These are phyloP conservation scores for Tylochromis polylepis DNA, from an alignment of 2,113 vertebrate species.

Conservation along the genomic window DNA sequence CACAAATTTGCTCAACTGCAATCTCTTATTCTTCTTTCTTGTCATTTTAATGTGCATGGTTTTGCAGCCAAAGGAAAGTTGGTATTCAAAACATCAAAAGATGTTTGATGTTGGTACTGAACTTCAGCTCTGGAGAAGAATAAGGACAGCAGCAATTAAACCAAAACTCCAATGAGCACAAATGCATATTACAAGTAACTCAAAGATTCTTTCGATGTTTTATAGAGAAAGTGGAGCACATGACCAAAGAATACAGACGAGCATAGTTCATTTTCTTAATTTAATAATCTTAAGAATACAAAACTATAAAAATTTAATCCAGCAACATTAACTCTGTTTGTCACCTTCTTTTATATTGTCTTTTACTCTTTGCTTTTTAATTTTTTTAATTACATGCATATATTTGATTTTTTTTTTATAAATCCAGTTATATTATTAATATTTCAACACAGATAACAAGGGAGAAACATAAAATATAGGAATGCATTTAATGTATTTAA, in stretches of 20 bases:
- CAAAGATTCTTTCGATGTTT: not conserved
- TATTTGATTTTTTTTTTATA: not conserved
- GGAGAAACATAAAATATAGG: not conserved
- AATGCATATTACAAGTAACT: not conserved
- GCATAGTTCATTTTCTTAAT: not conserved
- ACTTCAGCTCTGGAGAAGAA: not conserved
- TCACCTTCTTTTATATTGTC: not conserved
- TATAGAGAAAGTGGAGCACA: not conserved
- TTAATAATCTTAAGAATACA: not conserved
- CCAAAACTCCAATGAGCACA: not conserved
- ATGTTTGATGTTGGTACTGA: not conserved
- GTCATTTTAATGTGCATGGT: not conserved
- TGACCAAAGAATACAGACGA: rapidly evolving
- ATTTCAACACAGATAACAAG: not conserved
- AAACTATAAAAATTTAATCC: not conserved
- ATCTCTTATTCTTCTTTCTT: not conserved
- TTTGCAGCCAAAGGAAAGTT: not conserved
- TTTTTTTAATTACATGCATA: not conserved
- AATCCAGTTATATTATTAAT: not conserved
- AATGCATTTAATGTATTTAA: not conserved
- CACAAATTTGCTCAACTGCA: not conserved
- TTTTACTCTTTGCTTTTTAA: not conserved
- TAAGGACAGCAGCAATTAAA: not conserved
- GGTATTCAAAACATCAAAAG: too few species aligned
- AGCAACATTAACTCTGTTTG: not conserved